Evolutionary conservation across 2,888 invertebrate genomes (phyloP).

Genomic region (Drosophila borborema): DNA sequence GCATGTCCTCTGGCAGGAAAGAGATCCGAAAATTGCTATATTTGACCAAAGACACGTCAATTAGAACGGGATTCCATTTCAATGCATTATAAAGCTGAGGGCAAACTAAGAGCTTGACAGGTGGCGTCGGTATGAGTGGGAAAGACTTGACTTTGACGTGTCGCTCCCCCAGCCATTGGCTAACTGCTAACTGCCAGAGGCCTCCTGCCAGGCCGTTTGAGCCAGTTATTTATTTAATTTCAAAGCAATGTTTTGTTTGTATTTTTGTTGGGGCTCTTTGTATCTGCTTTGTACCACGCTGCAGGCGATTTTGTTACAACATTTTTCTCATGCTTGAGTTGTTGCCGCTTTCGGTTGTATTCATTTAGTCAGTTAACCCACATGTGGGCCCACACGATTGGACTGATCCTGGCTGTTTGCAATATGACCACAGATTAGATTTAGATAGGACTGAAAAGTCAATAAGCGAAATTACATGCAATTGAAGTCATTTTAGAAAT

Average conservation of each 20-base stretch:
- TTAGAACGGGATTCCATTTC: conserved; percentile 48
- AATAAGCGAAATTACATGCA: neutral
- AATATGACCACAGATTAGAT: neutral
- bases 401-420: neutral
- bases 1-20: conserved; percentile 58
- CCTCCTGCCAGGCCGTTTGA: conserved; percentile 10
- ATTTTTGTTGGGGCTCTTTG: conserved; percentile 38
- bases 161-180: conserved; percentile 13
- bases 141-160: conserved; percentile 56
- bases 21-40: conserved; percentile 57
- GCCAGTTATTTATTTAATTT: conserved; percentile 69
- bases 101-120: neutral
- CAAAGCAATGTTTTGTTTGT: conserved; percentile 63
- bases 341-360: conserved; percentile 21
- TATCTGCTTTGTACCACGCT: conserved; percentile 37
- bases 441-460: neutral
- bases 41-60: conserved; percentile 77
- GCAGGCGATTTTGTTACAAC: conserved; percentile 44
- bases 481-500: too few relatives aligned
- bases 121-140: conserved; percentile 44
- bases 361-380: conserved; percentile 36
- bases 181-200: neutral
- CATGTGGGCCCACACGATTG: conserved; percentile 20
- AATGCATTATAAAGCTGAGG: conserved; percentile 24
- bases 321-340: conserved; percentile 23